These are phyloP conservation scores for Sepiola atlantica DNA, from an alignment of 2,888 invertebrate species.

Conservation along the genomic window DNA sequence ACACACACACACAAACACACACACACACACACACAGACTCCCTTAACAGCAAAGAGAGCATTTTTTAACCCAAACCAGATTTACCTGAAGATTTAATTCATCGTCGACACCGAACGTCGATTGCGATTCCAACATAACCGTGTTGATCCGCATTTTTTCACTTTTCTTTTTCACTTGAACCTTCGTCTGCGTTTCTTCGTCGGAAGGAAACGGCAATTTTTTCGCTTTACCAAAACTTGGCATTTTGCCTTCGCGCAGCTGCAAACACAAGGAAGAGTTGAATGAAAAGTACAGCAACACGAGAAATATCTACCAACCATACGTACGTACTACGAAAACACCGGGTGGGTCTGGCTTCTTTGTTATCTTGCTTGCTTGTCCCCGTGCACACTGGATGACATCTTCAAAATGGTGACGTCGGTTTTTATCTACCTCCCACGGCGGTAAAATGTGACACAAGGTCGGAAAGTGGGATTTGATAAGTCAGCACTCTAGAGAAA, in stretches of 20 bases:
- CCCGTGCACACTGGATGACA: no score
- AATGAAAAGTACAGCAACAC: background rate
- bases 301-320: no score
- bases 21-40: no score
- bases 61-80: background rate
- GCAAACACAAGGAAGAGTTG: background rate
- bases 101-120: constrained; percentile 67
- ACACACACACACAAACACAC: no score
- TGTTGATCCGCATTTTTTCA: constrained; percentile 58
- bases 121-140: constrained; percentile 49
- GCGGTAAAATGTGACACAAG: no score
- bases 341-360: no score
- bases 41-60: background rate
- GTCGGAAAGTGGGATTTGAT: no score
- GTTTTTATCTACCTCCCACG: no score
- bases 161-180: constrained; percentile 62
- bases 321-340: no score
- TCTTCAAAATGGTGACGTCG: no score
- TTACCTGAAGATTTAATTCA: constrained; percentile 67
- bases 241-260: background rate
- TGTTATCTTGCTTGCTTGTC: no score
- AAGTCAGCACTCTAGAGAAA: no score
- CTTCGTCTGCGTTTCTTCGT: constrained; percentile 56
- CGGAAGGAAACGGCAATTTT: background rate
- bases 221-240: background rate